Conservation (phyloP, 2,888 invertebrate genomes). For the Ischnus inquisitorius region DNA sequence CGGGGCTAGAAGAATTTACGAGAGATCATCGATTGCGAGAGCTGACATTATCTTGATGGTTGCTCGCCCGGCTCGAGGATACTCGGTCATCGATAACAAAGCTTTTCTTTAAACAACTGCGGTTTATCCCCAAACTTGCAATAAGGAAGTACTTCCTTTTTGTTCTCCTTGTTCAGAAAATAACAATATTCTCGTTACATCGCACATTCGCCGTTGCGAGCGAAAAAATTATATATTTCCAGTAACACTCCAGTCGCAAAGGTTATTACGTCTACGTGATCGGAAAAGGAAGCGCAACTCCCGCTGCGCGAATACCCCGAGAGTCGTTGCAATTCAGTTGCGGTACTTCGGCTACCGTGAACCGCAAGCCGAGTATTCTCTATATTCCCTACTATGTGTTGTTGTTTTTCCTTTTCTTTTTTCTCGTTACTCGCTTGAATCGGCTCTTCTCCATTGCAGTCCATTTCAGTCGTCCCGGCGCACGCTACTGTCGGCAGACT, state of each 20-base stretch:
- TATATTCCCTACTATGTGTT: not conserved
- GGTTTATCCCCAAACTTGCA: not conserved
- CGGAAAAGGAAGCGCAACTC: constrained; percentile 11
- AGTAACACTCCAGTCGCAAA: constrained; percentile 1
- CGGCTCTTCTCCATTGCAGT: constrained; percentile 19
- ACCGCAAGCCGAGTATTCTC: constrained; percentile 46
- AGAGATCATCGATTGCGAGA: constrained; percentile 24
- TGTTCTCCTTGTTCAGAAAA: not conserved
- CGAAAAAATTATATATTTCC: not conserved
- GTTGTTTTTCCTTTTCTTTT: not conserved
- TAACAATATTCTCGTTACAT: not conserved
- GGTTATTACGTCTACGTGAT: constrained; percentile 7
- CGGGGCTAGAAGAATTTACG: constrained; percentile 37
- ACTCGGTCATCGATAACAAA: not conserved
- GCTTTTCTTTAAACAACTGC: not conserved
- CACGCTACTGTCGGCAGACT: not conserved
- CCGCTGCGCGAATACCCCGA: constrained; percentile 29
- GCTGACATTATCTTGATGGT: constrained; percentile 2
- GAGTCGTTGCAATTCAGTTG: constrained; percentile 28
- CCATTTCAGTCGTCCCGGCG: not conserved
- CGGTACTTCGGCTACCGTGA: constrained; percentile 51
- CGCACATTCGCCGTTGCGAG: not conserved
- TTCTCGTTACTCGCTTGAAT: constrained; percentile 1
- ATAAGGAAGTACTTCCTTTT: not conserved
- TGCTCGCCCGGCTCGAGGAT: not conserved